Percentiles rank a stretch among this genome's conserved stretches.
These are phyloP conservation scores for Gallinago nigripennis DNA, from an alignment of 2,797 vertebrate species.

Conservation along the genomic window DNA sequence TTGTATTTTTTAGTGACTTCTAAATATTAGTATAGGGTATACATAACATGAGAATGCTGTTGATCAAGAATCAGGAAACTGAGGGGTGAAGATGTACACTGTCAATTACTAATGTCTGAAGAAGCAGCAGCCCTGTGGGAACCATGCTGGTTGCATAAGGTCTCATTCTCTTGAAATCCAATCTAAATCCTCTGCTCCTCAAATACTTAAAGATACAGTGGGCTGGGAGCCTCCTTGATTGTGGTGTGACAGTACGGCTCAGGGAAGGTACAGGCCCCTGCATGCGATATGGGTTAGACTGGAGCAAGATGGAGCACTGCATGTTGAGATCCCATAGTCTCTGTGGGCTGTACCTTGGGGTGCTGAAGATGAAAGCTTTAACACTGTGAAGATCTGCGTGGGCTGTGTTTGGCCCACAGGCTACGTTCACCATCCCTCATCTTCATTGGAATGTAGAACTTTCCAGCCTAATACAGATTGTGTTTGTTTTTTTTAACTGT, in stretches of 20 bases:
- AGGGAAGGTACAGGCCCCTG: background rate
- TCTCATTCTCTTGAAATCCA: background rate
- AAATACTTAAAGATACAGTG: background rate
- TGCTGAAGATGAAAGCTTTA: constrained; percentile 53
- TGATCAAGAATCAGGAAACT: background rate
- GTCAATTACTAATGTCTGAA: background rate
- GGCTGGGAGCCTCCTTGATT: background rate
- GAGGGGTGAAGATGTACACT: background rate
- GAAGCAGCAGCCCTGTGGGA: background rate
- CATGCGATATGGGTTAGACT: background rate
- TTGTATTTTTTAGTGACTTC: background rate
- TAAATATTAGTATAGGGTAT: background rate
- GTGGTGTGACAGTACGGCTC: background rate
- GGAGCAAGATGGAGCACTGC: constrained; percentile 9
- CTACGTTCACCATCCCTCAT: constrained; percentile 30
- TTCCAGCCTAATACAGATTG: constrained; percentile 14
- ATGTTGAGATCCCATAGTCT: background rate
- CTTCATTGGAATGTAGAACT: constrained; percentile 49
- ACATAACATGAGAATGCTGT: background rate
- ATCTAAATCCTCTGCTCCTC: background rate
- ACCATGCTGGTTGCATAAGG: background rate
- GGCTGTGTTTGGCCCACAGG: constrained; percentile 65
- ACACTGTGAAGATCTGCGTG: constrained; percentile 52
- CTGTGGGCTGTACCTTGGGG: background rate
- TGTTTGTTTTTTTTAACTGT: constrained; percentile 45